These are phyloP conservation scores for Corythoichthys intestinalis DNA, from an alignment of 2,113 vertebrate genomes.

Conservation along the genomic window DNA sequence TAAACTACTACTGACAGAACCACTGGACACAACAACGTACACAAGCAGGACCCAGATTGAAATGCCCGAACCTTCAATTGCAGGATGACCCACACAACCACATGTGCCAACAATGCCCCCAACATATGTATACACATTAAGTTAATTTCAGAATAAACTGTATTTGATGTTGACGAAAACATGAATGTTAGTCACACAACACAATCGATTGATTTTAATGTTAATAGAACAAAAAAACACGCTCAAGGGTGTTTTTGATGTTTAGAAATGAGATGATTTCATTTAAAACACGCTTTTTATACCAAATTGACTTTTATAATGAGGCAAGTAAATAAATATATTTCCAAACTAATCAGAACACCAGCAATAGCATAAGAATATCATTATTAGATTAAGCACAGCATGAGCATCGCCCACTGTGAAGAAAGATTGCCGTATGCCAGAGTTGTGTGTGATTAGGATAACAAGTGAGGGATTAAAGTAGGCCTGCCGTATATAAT, in stretches of 20 bases:
- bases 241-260: not conserved
- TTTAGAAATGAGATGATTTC: not conserved
- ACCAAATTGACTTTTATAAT: not conserved
- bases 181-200: not conserved
- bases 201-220: not conserved
- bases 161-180: not conserved
- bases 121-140: too few species aligned
- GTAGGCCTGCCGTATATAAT: not conserved
- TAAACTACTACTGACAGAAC: too few species aligned
- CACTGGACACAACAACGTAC: too few species aligned
- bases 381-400: constrained; percentile 36
- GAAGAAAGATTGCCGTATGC: constrained; percentile 13
- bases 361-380: constrained; percentile 37
- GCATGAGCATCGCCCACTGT: constrained; percentile 33
- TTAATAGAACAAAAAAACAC: not conserved
- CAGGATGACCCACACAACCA: too few species aligned
- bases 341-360: constrained; percentile 44
- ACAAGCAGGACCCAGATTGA: too few species aligned
- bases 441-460: not conserved
- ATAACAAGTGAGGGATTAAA: not conserved
- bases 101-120: too few species aligned
- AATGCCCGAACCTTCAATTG: too few species aligned
- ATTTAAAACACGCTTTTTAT: too few species aligned
- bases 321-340: constrained; percentile 12
- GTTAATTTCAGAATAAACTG: too few species aligned